A percentile compares a stretch with the other conserved stretches of the same genome.
phyloP scores from a whole-genome alignment of 2,888 invertebrate genomes.

The Molanna angustata region DNA sequence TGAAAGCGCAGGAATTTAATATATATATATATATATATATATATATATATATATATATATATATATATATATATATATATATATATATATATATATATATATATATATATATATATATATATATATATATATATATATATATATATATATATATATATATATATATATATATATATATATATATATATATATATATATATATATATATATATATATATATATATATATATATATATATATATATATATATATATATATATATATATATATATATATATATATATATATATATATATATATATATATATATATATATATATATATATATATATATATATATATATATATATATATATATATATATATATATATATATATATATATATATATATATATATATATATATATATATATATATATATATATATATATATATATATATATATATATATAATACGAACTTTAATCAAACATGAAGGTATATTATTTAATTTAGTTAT shows the following conservation, averaged over 20 bases:
- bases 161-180: background rate
- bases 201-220: background rate
- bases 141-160: background rate
- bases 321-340: background rate
- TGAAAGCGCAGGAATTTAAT: no score
- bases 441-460: conserved; percentile 5
- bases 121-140: background rate
- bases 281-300: background rate
- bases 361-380: background rate
- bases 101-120: background rate
- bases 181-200: background rate
- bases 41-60: background rate
- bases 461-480: conserved; percentile 13
- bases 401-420: conserved; percentile 13
- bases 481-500: background rate
- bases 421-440: conserved; percentile 7
- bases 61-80: background rate
- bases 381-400: background rate
- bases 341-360: background rate
- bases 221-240: background rate
- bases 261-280: background rate
- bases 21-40: background rate
- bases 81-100: background rate
- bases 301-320: background rate
- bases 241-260: background rate